phyloP scores from a whole-genome alignment of 2,113 vertebrate species.

The Amblyopsis rosae region DNA sequence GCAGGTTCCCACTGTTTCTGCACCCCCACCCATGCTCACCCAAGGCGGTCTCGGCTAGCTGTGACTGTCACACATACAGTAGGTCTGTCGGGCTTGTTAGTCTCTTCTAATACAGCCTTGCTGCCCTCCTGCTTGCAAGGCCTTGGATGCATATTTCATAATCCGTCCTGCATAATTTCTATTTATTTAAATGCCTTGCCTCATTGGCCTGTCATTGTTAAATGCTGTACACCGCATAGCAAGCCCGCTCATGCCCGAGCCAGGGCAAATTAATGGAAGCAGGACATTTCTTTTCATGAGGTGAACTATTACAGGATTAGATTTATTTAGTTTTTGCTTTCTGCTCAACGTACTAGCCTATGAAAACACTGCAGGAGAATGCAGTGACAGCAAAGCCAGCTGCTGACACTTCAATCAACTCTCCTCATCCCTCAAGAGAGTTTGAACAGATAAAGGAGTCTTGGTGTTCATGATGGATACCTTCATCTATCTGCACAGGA shows the following conservation, averaged over 20 bases:
- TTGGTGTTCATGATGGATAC: conserved; percentile 31
- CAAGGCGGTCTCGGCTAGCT: conserved; percentile 30
- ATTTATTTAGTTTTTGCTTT: no score
- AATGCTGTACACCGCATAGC: conserved; percentile 8
- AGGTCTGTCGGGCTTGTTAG: conserved; percentile 34
- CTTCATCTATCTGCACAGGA: conserved; percentile 28
- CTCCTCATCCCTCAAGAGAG: conserved; percentile 21
- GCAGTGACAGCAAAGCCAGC: no score
- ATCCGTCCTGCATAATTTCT: conserved; percentile 21
- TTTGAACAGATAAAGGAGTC: conserved; percentile 46
- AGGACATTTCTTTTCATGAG: neutral
- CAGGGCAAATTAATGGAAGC: conserved; percentile 7
- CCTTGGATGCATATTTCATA: conserved; percentile 33
- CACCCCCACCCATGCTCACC: neutral
- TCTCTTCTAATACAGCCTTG: conserved; percentile 51
- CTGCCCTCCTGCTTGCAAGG: conserved; percentile 17
- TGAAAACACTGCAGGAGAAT: no score
- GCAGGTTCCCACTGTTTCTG: conserved; percentile 5
- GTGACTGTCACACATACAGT: conserved; percentile 9
- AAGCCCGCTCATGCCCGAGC: neutral
- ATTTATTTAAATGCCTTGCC: conserved; percentile 14
- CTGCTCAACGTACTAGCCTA: no score
- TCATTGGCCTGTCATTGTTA: conserved; percentile 24
- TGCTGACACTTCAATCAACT: no score
- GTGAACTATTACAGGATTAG: no score